A percentile compares a stretch with the other conserved stretches of the same genome.
phyloP scores from a whole-genome alignment of 2,113 vertebrate genomes.

The Clarias magur region DNA sequence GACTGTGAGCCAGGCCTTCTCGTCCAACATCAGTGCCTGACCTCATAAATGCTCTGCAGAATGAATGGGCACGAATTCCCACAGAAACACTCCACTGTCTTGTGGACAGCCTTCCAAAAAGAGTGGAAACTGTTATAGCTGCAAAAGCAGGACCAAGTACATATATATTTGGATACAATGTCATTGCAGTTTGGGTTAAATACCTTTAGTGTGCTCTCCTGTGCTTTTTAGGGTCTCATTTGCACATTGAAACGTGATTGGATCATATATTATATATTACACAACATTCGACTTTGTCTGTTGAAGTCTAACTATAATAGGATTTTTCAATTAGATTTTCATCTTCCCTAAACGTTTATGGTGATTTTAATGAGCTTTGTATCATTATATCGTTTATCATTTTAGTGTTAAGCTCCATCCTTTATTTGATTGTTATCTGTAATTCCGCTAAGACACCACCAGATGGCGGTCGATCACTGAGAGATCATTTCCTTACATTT shows the following conservation, averaged over 20 bases:
- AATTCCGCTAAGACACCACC: not conserved
- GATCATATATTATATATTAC: not conserved
- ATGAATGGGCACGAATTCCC: too few relatives aligned
- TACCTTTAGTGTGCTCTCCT: not conserved
- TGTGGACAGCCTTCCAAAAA: too few relatives aligned
- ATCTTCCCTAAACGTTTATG: not conserved
- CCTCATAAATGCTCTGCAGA: too few relatives aligned
- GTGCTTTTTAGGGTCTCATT: not conserved
- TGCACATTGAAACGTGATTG: not conserved
- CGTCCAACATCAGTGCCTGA: too few relatives aligned
- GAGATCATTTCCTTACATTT: not conserved
- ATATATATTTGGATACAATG: too few relatives aligned
- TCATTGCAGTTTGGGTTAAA: too few relatives aligned
- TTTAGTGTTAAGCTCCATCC: not conserved
- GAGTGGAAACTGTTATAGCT: too few relatives aligned
- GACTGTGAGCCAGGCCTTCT: too few relatives aligned
- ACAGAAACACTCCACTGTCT: too few relatives aligned
- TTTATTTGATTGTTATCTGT: not conserved
- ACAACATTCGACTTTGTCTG: not conserved
- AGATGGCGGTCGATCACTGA: conserved; percentile 29
- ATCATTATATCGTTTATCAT: not conserved
- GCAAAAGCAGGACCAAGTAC: too few relatives aligned
- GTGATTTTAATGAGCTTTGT: not conserved
- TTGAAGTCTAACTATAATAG: not conserved
- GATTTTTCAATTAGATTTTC: not conserved